These are phyloP conservation scores for Meandrina meandrites DNA, from an alignment of 92 coral and sea anemone genomes.

Conservation along the genomic window DNA sequence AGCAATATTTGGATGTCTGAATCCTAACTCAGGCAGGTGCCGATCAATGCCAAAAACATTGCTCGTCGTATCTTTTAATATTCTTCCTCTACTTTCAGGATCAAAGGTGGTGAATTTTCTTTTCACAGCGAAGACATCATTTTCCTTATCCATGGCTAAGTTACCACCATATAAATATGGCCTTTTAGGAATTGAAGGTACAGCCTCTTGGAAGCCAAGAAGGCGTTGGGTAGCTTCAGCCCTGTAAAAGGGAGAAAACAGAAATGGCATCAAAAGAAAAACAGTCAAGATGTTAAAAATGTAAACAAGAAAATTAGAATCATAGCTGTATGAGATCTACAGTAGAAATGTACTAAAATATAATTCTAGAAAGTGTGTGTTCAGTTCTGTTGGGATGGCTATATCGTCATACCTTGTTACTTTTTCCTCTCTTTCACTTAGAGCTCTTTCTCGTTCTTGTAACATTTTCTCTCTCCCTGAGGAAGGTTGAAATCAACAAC, in stretches of 20 bases:
- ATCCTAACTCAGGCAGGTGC: conserved; percentile 68
- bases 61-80: conserved; percentile 31
- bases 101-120: conserved; percentile 44
- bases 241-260: not conserved
- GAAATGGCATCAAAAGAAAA: not conserved
- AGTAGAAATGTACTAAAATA: too few species aligned
- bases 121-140: conserved; percentile 40
- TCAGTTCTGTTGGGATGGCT: not conserved
- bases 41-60: conserved; percentile 29
- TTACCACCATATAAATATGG: conserved; percentile 30
- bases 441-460: conserved; percentile 69
- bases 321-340: too few species aligned
- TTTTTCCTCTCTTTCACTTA: conserved; percentile 83
- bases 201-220: conserved; percentile 29
- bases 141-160: conserved; percentile 68
- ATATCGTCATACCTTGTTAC: conserved; percentile 59
- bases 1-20: conserved; percentile 67
- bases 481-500: not conserved
- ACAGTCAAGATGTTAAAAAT: too few species aligned
- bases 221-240: conserved; percentile 36
- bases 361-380: too few species aligned
- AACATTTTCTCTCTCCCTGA: conserved; percentile 78
- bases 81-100: conserved; percentile 47
- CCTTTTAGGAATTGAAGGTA: conserved; percentile 20
- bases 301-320: too few species aligned